These are phyloP conservation scores for Xanthorhoe designata DNA, from an alignment of 2,888 invertebrate species.

Conservation along the genomic window DNA sequence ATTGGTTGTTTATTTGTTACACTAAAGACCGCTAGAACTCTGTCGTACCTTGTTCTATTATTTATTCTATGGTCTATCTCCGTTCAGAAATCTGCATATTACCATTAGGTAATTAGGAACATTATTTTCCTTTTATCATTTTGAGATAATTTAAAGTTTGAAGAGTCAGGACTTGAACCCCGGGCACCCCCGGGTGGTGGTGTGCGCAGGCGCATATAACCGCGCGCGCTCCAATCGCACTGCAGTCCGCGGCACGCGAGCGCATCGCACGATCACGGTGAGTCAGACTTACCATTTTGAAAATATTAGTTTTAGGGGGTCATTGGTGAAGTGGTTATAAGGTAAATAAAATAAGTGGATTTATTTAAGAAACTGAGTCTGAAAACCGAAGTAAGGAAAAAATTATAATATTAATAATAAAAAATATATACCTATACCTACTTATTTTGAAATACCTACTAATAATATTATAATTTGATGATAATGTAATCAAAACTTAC, in stretches of 20 bases:
- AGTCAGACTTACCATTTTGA: conserved; percentile 61
- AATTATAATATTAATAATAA: not conserved
- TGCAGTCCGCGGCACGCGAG: conserved; percentile 69
- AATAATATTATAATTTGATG: no score
- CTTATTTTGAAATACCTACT: no score
- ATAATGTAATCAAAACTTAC: not conserved
- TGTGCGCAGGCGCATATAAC: conserved; percentile 63
- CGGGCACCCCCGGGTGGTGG: conserved; percentile 67
- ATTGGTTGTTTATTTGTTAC: no score
- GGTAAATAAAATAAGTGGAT: not conserved
- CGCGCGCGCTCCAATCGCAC: conserved; percentile 48
- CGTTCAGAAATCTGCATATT: no score
- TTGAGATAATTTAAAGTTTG: no score
- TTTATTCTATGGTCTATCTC: no score
- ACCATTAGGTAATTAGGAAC: no score
- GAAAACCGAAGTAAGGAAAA: not conserved
- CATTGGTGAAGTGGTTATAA: not conserved
- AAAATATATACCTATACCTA: no score
- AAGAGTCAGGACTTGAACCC: conserved; percentile 33
- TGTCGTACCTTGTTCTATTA: no score
- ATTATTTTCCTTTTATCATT: no score
- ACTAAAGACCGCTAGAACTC: no score
- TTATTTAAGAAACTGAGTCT: not conserved
- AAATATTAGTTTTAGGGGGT: not conserved
- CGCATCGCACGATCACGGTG: conserved; percentile 79